Evolutionary conservation across 2,797 vertebrate species (phyloP), one percentile per base, ranked within the genome.

Genomic region (Malurus splendens): DNA sequence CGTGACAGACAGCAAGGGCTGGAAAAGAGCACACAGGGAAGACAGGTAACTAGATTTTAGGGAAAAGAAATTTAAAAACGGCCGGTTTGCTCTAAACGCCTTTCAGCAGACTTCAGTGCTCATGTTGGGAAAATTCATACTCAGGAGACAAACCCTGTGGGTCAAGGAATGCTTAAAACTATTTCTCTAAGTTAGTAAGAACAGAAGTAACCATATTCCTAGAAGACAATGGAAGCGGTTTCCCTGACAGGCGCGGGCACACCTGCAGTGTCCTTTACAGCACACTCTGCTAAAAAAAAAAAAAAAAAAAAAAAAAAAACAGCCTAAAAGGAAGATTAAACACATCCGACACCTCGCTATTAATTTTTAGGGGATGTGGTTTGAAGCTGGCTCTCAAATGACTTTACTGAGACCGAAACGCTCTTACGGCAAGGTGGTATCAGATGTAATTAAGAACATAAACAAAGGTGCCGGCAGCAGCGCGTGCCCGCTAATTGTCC

Each of bases 371-470:
- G 30, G n/a, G 54, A 41, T 17, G 42, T 1, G 54, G 17, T 50
- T 75, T 57, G 82, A 76, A 79, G 39, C 23, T 15, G 76, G 28
- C 91, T 47, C 73, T 39, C n/a, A 20, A 17, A 61, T 12, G 44
- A 3, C 47, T 8, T 8, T 2, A 9, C 27, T 4, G 18, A 6
- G 14, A 14, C 38, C 0, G 38, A 10, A 15, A 1, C 9, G 9
- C 0, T 4, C 17, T 2, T 1, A 25, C 1, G 4, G 27, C n/a
- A 4, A 9, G 65, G 17, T 0, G 18, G 2, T 0, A 18, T 0
- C n/a, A 5, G 20, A 1, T 0, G 9, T 3, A 18, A 60, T 18
- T 18, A 68, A 12, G 7, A 14, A 1, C 54, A 25, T 0, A 2
- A 9, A 5, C 45, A 10, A 10, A 8, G 45, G 8, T 16, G 52